These are phyloP conservation scores for Sitta europaea DNA, from an alignment of 2,113 vertebrate species.

Conservation along the genomic window DNA sequence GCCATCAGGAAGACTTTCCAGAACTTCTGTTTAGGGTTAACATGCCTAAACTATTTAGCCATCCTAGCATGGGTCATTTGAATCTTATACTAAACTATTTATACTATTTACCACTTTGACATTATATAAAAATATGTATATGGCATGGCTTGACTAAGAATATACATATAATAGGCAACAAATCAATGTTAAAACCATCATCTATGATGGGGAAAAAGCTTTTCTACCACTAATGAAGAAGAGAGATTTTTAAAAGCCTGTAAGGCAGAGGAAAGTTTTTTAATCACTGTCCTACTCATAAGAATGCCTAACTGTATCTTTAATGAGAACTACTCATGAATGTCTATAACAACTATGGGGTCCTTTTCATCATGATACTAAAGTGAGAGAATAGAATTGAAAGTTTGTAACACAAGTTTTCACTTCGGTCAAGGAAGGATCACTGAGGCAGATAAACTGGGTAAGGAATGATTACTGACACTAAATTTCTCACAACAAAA, in stretches of 20 bases:
- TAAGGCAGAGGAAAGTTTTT: slow-evolving; percentile 8
- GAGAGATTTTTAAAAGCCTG: not conserved
- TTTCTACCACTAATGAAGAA: not conserved
- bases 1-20: not conserved
- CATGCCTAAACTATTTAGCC: not conserved
- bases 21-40: not conserved
- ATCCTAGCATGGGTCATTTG: not conserved
- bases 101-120: not conserved
- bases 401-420: slow-evolving; percentile 37
- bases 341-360: not conserved
- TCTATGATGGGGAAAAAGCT: not conserved
- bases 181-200: not conserved
- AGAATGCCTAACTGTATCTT: not conserved
- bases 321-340: slow-evolving; percentile 31
- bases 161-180: not conserved
- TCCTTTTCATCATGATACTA: not conserved
- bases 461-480: slow-evolving; percentile 33
- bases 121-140: not conserved
- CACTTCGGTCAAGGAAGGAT: not conserved
- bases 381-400: slow-evolving; percentile 11
- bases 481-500: slow-evolving; percentile 36
- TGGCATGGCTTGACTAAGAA: not conserved
- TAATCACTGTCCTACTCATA: not conserved
- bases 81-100: not conserved
- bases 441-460: slow-evolving; percentile 6